Base-by-base conservation (phyloP, 2,888 invertebrate genomes). In the Cataglyphis livida region DNA sequence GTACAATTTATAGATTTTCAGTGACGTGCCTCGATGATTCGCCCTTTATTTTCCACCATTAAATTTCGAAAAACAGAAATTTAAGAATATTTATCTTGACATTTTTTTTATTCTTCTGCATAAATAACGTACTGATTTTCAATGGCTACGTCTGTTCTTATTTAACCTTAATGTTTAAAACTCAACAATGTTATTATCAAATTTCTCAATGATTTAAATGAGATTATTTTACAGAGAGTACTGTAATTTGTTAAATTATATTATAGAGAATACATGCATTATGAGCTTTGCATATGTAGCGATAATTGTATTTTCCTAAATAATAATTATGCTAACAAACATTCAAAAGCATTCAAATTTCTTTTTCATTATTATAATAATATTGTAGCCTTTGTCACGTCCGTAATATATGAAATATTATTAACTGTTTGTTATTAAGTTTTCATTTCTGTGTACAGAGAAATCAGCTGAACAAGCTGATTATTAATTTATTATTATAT, bases 41-140 rank as follows among this genome's bases (percentile, higher is more conserved):
- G 21, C 79, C 66, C n/a, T 89, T 87, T 85, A 90, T 76, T 71
- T 35, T 78, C 35, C 5, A 32, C 32, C 59, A 76, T 85, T 82
- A 86, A 82, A 87, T 54, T 61, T n/a, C 48, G 32, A 59, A 57
- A 71, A 32, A 35, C 57, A 7, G 25, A 18, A 48, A 48, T 48
- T 48, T 3, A 21, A 28, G 84, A 73, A 51, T 79, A 79, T 81
- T 78, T 84, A 85, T 82, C 12, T 9, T 38, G 5, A 48, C 48
- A 6, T 59, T 71, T 18, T 18, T 66, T 15, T 21, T 4, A 12
- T 51, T 51, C 7, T 51, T 81, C 1, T n/a, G 32, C 12, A 32
- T 28, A 4, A 70, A 32, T 18, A 21, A 57, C 25, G 41, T 3
- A 32, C 6, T 38, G 10, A 7, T 6, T 41, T 65, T 25, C 41